A percentile compares a stretch with the other conserved stretches of the same genome.
Conservation (phyloP, 2,888 invertebrate species). For the Chydorus sphaericus region DNA sequence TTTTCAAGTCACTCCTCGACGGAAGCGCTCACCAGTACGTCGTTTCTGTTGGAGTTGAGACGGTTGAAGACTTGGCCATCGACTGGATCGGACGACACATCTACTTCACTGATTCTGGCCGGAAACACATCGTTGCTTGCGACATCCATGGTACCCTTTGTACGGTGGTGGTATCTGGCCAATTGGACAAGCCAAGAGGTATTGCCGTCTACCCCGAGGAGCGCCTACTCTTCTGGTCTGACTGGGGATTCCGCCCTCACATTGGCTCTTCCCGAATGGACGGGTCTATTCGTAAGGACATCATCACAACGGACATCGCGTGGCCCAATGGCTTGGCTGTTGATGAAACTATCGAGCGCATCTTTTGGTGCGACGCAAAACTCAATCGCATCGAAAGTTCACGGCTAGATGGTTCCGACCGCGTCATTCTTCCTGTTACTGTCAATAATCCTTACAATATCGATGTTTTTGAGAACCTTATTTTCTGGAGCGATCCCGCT, state of each 20-base stretch:
- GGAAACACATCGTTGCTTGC: conserved; percentile 21
- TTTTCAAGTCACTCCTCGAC: not conserved
- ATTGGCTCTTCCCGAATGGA: conserved; percentile 37
- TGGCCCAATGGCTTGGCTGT: conserved; percentile 39
- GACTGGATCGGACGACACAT: conserved; percentile 22
- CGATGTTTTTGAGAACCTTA: conserved; percentile 67
- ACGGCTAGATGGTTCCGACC: conserved; percentile 19
- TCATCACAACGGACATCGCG: conserved; percentile 27
- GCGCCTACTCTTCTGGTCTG: conserved; percentile 36
- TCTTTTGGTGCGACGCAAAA: conserved; percentile 38
- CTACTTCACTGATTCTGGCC: conserved; percentile 22
- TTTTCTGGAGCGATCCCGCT: conserved; percentile 85
- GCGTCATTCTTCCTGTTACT: conserved; percentile 7
- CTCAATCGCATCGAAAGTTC: conserved; percentile 22
- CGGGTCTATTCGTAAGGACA: conserved; percentile 26
- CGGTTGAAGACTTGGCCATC: conserved; percentile 22
- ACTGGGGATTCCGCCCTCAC: conserved; percentile 32
- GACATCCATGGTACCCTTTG: conserved; percentile 20
- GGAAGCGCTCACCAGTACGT: not conserved
- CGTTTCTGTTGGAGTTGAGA: conserved; percentile 20
- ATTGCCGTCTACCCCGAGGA: conserved; percentile 28
- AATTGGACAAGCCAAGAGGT: conserved; percentile 32
- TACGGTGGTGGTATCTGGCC: conserved; percentile 20
- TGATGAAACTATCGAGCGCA: conserved; percentile 31
- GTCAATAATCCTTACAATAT: conserved; percentile 68